These are phyloP conservation scores for Mesaphorura yosii DNA, from an alignment of 1,140 invertebrate genomes.

Conservation along the genomic window DNA sequence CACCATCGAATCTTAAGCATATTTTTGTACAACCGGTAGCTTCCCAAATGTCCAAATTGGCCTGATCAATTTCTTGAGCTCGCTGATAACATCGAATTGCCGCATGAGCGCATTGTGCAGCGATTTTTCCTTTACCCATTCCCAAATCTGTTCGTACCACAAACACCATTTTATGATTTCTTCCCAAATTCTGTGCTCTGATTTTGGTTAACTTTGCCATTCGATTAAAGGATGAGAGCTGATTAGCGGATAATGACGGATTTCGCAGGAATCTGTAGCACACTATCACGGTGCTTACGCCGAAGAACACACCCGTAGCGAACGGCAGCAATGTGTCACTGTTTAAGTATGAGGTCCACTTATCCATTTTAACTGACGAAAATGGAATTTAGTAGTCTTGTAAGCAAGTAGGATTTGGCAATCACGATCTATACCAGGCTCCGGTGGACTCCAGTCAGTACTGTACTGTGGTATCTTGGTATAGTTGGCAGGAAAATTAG, in stretches of 20 bases:
- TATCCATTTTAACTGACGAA: too few relatives aligned
- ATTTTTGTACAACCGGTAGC: conserved; percentile 44
- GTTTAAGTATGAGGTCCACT: too few relatives aligned
- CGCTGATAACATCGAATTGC: conserved; percentile 67
- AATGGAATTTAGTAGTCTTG: too few relatives aligned
- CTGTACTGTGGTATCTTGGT: conserved; percentile 31
- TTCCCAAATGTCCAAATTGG: conserved; percentile 60
- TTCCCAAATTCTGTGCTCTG: conserved; percentile 8
- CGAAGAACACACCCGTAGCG: neutral
- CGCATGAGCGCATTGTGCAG: conserved; percentile 69
- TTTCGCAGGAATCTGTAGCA: neutral
- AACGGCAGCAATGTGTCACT: too few relatives aligned
- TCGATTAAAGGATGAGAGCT: conserved; percentile 1
- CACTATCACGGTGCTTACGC: neutral
- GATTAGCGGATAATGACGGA: neutral
- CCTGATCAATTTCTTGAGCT: conserved; percentile 47
- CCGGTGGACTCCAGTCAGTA: conserved; percentile 33
- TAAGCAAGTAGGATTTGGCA: too few relatives aligned
- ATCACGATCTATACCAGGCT: too few relatives aligned
- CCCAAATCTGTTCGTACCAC: conserved; percentile 78
- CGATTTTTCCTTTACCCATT: conserved; percentile 90
- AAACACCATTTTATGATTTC: conserved; percentile 60
- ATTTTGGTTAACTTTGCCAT: conserved; percentile 12
- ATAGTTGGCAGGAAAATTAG: too few relatives aligned
- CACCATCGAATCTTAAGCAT: conserved; percentile 36